phyloP scores from a whole-genome alignment of 2,113 vertebrate genomes.

The Amblyornis subalaris region DNA sequence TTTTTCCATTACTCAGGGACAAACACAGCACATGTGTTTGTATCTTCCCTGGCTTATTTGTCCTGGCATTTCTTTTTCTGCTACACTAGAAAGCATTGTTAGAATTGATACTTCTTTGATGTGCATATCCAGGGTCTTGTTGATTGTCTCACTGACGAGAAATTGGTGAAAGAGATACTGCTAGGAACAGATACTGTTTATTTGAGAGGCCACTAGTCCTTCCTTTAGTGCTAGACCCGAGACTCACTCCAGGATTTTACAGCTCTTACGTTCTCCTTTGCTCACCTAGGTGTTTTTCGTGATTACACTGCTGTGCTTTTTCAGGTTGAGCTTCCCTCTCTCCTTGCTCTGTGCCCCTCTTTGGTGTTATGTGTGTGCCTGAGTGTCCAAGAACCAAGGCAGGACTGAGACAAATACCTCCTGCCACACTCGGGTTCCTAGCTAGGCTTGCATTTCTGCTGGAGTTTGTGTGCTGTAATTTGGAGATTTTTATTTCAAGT shows the following conservation, averaged over 20 bases:
- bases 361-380: rapidly evolving
- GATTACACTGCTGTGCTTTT: rapidly evolving
- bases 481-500: not conserved
- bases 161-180: not conserved
- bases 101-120: not conserved
- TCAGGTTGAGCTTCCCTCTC: not conserved
- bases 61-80: not conserved
- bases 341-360: not conserved
- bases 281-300: not conserved
- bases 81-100: not conserved
- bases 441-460: not conserved
- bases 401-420: not conserved
- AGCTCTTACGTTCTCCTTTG: not conserved
- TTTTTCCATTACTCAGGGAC: not conserved
- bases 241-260: not conserved
- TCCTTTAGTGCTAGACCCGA: not conserved
- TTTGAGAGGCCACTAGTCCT: not conserved
- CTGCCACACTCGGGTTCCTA: not conserved
- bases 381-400: not conserved
- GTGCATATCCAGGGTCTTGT: not conserved
- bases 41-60: not conserved
- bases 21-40: not conserved
- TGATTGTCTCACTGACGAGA: not conserved
- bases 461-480: not conserved
- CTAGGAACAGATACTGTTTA: not conserved